A percentile compares a stretch with the other conserved stretches of the same genome.
These are phyloP conservation scores for Papilio polyxenes DNA, from an alignment of 1,140 invertebrate genomes.

Conservation along the genomic window DNA sequence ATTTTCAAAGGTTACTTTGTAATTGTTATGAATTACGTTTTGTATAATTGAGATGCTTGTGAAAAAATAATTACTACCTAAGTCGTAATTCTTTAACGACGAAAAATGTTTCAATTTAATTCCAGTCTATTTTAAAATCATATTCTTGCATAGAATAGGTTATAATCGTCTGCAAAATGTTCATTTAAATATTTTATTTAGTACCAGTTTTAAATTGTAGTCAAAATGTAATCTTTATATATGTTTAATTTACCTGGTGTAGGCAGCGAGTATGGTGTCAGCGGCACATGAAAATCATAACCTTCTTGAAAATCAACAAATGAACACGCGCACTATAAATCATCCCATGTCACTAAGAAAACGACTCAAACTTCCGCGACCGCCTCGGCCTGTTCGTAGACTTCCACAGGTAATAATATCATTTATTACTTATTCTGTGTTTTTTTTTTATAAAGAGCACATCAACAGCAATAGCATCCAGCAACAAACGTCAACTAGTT, in stretches of 20 bases:
- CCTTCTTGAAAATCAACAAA: slow-evolving; percentile 68
- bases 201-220: too few relatives aligned
- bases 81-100: too few relatives aligned
- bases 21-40: slow-evolving; percentile 18
- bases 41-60: neutral
- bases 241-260: slow-evolving; percentile 32
- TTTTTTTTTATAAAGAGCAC: slow-evolving; percentile 40
- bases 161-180: too few relatives aligned
- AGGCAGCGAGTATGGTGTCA: slow-evolving; percentile 76
- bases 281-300: slow-evolving; percentile 72
- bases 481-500: neutral
- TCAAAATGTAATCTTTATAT: neutral
- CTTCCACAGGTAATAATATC: slow-evolving; percentile 69
- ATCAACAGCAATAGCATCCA: slow-evolving; percentile 40
- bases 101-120: too few relatives aligned
- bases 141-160: too few relatives aligned
- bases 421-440: slow-evolving; percentile 41
- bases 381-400: slow-evolving; percentile 64
- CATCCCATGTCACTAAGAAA: slow-evolving; percentile 72
- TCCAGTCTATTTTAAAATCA: too few relatives aligned
- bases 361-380: slow-evolving; percentile 60
- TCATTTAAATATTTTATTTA: too few relatives aligned
- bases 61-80: neutral
- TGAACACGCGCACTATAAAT: slow-evolving; percentile 64
- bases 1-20: neutral